These are phyloP conservation scores for Drosophila rhopaloa DNA, from an alignment of 1,140 invertebrate genomes.

Conservation along the genomic window DNA sequence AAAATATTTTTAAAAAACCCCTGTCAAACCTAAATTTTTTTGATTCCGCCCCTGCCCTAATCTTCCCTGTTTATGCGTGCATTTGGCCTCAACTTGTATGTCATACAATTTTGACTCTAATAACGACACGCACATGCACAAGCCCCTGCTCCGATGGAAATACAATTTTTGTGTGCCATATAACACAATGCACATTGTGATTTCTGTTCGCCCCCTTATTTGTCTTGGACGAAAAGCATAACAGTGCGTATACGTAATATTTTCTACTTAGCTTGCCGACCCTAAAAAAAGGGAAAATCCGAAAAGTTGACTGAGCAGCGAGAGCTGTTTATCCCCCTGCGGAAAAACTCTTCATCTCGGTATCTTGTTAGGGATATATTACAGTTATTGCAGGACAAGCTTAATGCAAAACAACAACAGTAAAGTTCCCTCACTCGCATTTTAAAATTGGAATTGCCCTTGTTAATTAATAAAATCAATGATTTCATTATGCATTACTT, in stretches of 20 bases:
- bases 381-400: constrained; percentile 11
- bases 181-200: constrained; percentile 67
- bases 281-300: constrained; percentile 35
- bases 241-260: constrained; percentile 63
- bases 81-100: constrained; percentile 65
- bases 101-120: constrained; percentile 68
- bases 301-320: constrained; percentile 15
- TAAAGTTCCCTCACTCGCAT: too few species aligned
- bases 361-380: constrained; percentile 30
- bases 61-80: constrained; percentile 55
- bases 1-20: too few species aligned
- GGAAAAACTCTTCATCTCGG: constrained; percentile 16
- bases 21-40: too few species aligned
- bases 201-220: constrained; percentile 33
- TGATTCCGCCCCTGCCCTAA: not conserved
- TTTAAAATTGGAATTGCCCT: too few species aligned
- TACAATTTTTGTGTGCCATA: constrained; percentile 48
- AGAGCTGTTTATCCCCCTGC: not conserved
- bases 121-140: constrained; percentile 52
- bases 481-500: too few species aligned
- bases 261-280: constrained; percentile 52
- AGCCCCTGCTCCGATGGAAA: constrained; percentile 31
- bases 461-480: too few species aligned
- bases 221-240: constrained; percentile 35
- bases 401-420: too few species aligned